phyloP scores from a whole-genome alignment of 2,888 invertebrate species.

The Cerastoderma edule region DNA sequence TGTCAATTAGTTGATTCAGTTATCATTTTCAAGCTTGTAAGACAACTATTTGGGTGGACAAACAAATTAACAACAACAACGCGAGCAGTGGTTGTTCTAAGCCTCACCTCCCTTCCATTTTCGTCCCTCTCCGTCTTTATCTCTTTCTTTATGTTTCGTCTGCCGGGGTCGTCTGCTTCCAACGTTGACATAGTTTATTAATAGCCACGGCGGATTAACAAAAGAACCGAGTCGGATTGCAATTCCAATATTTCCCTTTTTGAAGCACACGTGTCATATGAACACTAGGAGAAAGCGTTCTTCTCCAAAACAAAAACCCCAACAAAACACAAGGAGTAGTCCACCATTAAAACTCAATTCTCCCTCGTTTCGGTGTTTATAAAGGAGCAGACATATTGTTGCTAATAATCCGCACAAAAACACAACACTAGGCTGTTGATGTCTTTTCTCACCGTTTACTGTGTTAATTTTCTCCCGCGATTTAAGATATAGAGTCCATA shows the following conservation, averaged over 20 bases:
- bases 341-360: not conserved
- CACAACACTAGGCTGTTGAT: not conserved
- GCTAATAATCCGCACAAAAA: not conserved
- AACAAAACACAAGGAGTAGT: conserved; percentile 8
- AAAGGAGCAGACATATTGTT: conserved; percentile 10
- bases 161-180: conserved; percentile 19
- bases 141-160: conserved; percentile 12
- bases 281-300: conserved; percentile 8
- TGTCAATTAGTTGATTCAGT: too few relatives aligned
- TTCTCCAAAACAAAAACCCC: too few relatives aligned
- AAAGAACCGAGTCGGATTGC: conserved; percentile 8
- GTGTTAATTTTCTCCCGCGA: not conserved
- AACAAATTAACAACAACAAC: conserved; percentile 9
- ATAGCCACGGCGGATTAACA: conserved; percentile 20
- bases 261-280: conserved; percentile 21
- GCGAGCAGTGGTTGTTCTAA: too few relatives aligned
- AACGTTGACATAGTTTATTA: conserved; percentile 16
- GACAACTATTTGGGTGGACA: too few relatives aligned
- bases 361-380: not conserved
- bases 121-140: not conserved
- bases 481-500: not conserved
- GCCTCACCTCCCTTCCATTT: conserved; percentile 10
- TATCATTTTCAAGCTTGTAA: too few relatives aligned
- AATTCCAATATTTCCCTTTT: conserved; percentile 11
- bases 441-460: not conserved